Evolutionary conservation across 2,797 vertebrate species (phyloP), one percentile per base, ranked within the genome.

Genomic region (Scarus forsteni): DNA sequence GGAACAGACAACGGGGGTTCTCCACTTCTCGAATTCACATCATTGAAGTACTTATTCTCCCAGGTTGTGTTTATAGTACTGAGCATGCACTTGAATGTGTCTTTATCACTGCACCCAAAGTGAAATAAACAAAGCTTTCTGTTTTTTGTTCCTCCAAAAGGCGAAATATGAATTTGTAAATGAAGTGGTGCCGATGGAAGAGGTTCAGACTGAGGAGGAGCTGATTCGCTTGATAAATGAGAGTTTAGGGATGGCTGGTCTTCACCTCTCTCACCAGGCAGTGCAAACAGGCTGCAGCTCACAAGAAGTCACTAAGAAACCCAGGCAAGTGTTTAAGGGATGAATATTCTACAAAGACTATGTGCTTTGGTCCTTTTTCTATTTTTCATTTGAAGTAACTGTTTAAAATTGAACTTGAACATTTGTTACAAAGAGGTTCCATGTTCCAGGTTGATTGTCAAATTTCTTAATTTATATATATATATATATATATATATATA

Each of bases 161-260:
- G 96, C 95, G 0, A 98, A 97, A 73, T 92, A 92, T 53, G 96
- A 97, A 13, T 99, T 99, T 92, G 92, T 98, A 66, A 95, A 98
- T 1, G 96, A 98, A 0, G 84, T 96, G 0, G 88, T 90, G 0
- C 91, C 93, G 0, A 88, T 98, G 87, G 92, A 93, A 59, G 94
- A 95, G 0, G 54, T 95, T 0, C 74, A 79, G 0, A 92, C 79
- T 0, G 95, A 96, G 1, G 93, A 93, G 12, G 96, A 97, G 45
- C 71, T 92, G 1, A 94, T 92, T 77, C 87, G 85, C 60, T 97
- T 97, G 75, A 96, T 97, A 90, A 97, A 97, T 0, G 97, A 99
- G 70, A 96, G 97, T 59, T 69, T 99, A 80, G 97, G 97, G 10
- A 96, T 99, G 97, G 97, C 97, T 0, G 96, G 98, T 8, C 94